These are phyloP conservation scores for Bombyx mandarina DNA, from an alignment of 1,140 invertebrate species.

Conservation along the genomic window DNA sequence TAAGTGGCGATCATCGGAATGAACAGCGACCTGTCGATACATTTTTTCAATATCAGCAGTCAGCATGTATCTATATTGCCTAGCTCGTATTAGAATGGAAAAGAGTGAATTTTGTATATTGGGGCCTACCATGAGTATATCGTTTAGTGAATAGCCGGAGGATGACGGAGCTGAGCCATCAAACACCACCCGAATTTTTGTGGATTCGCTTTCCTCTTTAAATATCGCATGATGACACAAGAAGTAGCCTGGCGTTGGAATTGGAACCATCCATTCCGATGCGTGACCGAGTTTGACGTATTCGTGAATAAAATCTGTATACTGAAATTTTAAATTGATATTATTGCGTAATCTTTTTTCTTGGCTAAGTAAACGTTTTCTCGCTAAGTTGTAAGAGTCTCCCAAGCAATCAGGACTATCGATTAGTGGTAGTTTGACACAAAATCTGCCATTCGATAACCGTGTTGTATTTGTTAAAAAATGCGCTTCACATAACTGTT, in stretches of 20 bases:
- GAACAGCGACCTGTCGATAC: slow-evolving; percentile 18
- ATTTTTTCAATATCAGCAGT: slow-evolving; percentile 41
- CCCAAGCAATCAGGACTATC: slow-evolving; percentile 22
- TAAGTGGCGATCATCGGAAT: slow-evolving; percentile 27
- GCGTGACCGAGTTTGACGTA: slow-evolving; percentile 34
- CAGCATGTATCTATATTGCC: slow-evolving; percentile 34
- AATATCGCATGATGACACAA: slow-evolving; percentile 17
- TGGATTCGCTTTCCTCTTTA: slow-evolving; percentile 12
- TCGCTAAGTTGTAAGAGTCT: slow-evolving; percentile 37
- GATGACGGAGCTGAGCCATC: slow-evolving; percentile 20
- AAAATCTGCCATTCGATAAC: slow-evolving; percentile 29
- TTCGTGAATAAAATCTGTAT: slow-evolving; percentile 26
- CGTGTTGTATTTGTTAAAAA: slow-evolving; percentile 19
- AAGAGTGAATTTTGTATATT: slow-evolving; percentile 33
- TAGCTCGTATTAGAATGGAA: slow-evolving; percentile 32
- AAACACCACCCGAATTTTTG: slow-evolving; percentile 14
- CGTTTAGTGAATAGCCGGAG: slow-evolving; percentile 20
- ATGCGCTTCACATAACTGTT: slow-evolving; percentile 20
- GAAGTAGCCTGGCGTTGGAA: slow-evolving; percentile 5
- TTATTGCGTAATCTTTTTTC: slow-evolving; percentile 16
- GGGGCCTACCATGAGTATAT: slow-evolving; percentile 23
- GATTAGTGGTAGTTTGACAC: slow-evolving; percentile 33
- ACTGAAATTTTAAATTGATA: slow-evolving; percentile 9
- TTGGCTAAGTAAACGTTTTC: slow-evolving; percentile 13
- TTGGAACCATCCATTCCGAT: not conserved